A percentile compares a stretch with the other conserved stretches of the same genome.
Evolutionary conservation across 2,113 vertebrate genomes (phyloP).

Genomic region (Forbesichthys agassizii): DNA sequence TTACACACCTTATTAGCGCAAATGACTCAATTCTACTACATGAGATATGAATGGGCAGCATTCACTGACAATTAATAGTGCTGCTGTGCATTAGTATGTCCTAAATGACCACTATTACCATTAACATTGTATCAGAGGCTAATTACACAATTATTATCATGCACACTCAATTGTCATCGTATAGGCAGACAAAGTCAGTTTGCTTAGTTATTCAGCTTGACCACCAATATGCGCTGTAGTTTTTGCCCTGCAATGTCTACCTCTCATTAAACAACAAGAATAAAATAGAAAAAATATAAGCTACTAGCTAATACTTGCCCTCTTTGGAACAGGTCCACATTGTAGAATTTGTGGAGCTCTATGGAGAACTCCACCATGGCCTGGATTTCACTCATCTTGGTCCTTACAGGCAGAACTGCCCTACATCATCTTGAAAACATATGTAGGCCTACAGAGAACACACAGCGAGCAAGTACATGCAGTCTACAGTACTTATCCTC

Average conservation of each 20-base stretch:
- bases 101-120: too few relatives aligned
- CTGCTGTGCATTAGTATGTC: too few relatives aligned
- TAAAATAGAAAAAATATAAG: background rate
- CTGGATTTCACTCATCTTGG: slow-evolving; percentile 98
- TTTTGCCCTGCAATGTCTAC: background rate
- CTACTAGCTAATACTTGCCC: slow-evolving; percentile 79
- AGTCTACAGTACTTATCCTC: background rate
- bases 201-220: too few relatives aligned
- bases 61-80: too few relatives aligned
- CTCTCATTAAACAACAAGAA: background rate
- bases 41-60: too few relatives aligned
- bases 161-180: too few relatives aligned
- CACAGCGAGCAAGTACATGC: background rate
- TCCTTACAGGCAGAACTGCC: slow-evolving; percentile 76
- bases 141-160: too few relatives aligned
- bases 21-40: too few relatives aligned
- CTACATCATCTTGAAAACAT: slow-evolving; percentile 76
- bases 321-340: slow-evolving; percentile 99
- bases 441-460: slow-evolving; percentile 44
- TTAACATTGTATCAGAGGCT: too few relatives aligned
- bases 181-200: too few relatives aligned
- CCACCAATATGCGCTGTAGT: too few relatives aligned
- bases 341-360: slow-evolving; percentile 99
- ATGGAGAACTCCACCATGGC: slow-evolving; percentile 98
- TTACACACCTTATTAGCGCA: too few relatives aligned